Conservation (phyloP, 2,113 vertebrate genomes). For the Brachyistius frenatus region DNA sequence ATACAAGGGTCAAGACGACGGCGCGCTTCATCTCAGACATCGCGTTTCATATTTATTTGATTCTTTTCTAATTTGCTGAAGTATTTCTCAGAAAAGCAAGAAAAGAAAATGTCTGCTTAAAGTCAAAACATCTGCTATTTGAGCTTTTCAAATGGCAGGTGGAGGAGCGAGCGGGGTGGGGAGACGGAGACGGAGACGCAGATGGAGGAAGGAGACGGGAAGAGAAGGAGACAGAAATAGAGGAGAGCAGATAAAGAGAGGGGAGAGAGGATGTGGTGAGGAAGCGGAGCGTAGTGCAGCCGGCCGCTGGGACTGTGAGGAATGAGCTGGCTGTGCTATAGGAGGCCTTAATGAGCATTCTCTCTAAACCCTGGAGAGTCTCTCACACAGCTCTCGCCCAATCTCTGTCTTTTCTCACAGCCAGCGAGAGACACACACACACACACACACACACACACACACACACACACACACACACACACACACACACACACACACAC, state of each 20-base stretch:
- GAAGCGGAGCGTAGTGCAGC: conserved; percentile 70
- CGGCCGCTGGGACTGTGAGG: conserved; percentile 77
- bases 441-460: too few species aligned
- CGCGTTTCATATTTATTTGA: conserved; percentile 4
- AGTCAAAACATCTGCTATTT: conserved; percentile 59
- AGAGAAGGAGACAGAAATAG: conserved; percentile 50
- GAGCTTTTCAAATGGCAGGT: conserved; percentile 58
- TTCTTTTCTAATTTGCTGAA: conserved; percentile 35
- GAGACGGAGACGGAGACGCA: conserved; percentile 43
- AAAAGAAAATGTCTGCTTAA: background rate
- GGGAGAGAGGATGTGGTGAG: conserved; percentile 68
- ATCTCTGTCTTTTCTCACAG: conserved; percentile 69
- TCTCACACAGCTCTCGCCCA: conserved; percentile 65
- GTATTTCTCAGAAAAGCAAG: conserved; percentile 10
- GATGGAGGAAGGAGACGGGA: conserved; percentile 48
- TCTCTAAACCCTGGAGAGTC: conserved; percentile 77
- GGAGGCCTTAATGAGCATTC: conserved; percentile 82
- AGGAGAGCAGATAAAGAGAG: conserved; percentile 65
- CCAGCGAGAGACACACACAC: conserved; percentile 53
- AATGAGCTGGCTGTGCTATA: conserved; percentile 78
- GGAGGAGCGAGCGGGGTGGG: conserved; percentile 19
- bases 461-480: conserved; percentile 8
- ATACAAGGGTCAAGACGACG: conserved; percentile 1
- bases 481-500: conserved; percentile 16
- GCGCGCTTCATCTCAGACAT: background rate